Percentiles rank a stretch among this genome's conserved stretches.
Evolutionary conservation across 2,113 vertebrate species (phyloP).

Genomic region (Reinhardtius hippoglossoides): DNA sequence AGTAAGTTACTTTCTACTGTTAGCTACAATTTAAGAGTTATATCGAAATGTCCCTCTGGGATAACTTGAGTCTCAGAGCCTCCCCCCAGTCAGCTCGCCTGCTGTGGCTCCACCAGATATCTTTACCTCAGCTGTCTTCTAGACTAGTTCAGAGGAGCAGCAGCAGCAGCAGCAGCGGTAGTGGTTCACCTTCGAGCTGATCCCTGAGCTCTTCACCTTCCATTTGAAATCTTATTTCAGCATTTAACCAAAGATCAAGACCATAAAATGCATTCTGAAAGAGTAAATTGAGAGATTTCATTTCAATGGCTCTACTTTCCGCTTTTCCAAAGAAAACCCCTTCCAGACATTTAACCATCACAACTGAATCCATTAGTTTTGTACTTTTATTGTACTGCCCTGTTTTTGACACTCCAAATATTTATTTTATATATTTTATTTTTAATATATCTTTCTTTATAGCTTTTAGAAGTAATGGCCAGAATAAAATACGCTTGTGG

Average conservation of each 20-base stretch:
- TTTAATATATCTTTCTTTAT: neutral
- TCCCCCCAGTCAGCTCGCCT: neutral
- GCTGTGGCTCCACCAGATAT: conserved; percentile 6
- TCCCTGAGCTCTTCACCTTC: neutral
- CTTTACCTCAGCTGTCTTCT: conserved; percentile 4
- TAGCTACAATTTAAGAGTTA: conserved; percentile 5
- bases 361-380: conserved; percentile 11
- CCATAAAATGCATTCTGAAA: neutral
- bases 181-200: conserved; percentile 7
- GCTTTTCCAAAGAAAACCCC: conserved; percentile 27
- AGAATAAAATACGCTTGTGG: neutral
- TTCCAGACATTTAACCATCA: neutral
- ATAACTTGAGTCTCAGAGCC: neutral
- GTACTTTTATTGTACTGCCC: neutral
- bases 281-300: conserved; percentile 5
- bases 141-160: conserved; percentile 7
- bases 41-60: conserved; percentile 1
- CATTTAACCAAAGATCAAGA: conserved; percentile 5
- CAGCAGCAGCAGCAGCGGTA: neutral
- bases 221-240: conserved; percentile 8
- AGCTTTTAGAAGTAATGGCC: neutral
- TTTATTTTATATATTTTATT: neutral
- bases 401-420: conserved; percentile 5
- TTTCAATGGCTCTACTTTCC: conserved; percentile 1
- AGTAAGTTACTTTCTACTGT: neutral